Base-by-base conservation (phyloP, 1,140 invertebrate genomes). In the Brachionus sp. region DNA sequence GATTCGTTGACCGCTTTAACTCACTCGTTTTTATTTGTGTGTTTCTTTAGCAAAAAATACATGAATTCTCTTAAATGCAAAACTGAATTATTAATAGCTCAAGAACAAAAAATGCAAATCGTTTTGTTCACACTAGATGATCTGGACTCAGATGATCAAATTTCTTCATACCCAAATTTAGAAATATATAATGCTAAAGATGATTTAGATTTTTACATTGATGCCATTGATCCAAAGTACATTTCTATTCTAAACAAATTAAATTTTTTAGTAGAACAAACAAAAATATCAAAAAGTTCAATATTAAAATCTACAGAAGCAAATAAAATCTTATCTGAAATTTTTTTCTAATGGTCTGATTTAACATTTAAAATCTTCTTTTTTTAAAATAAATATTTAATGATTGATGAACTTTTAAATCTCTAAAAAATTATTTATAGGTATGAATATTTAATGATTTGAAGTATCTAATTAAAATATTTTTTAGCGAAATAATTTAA, bases 41-140 rank as follows among this genome's bases (percentile, higher is more conserved):
- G 70, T 5, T 75, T 75, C 16, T 19, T 44, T 3, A 75, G 70
- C n/a, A 75, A 75, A 75, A 6, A n/a, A 5, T 75, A 75, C 29
- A 44, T 10, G 44, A 25, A 75, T 25, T 75, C 70, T 3, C 12
- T 75, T 5, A 75, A 75, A 75, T 75, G 70, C 33, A 75, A 44
- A 75, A 13, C 42, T 29, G 70, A 75, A 75, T 75, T 44, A 5
- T 46, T 35, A 12, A 75, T 25, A 46, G 70, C 70, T 46, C 19
- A 25, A 13, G 70, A 75, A 12, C 70, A 75, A 46, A 75, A 75
- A 44, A 75, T 25, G 39, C 39, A 46, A 75, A 75, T 75, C 13
- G 19, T 46, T 25, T 25, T 25, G 1, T 75, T 75, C 25, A 9
- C 12, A 25, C 23, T 75, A 4, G 42, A 75, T 75, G 70, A 75